These are phyloP conservation scores for Oscheius onirici DNA, from an alignment of 2,888 invertebrate species.

Conservation along the genomic window DNA sequence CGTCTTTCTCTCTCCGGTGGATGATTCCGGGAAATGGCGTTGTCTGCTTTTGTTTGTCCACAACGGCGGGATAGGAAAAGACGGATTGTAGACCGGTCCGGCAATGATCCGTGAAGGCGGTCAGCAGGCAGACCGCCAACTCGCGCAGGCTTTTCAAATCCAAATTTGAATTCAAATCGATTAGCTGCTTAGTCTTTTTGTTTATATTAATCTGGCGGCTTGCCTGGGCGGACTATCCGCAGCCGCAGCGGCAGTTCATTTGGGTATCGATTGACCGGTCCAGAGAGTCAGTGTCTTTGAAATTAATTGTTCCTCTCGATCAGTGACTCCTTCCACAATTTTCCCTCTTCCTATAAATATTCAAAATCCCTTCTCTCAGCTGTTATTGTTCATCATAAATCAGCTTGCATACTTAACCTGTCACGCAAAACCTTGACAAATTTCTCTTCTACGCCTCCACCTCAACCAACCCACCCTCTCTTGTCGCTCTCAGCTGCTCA, in stretches of 20 bases:
- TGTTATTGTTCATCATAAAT: no score
- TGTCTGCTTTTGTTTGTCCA: constrained; percentile 26
- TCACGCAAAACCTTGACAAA: constrained; percentile 11
- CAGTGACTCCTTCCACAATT: no score
- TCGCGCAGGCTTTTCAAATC: constrained; percentile 6
- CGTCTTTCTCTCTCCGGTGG: not conserved
- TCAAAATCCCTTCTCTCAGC: no score
- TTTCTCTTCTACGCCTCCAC: constrained; percentile 10
- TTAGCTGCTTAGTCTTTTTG: not conserved
- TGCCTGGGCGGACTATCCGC: not conserved
- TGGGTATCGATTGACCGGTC: constrained; percentile 22
- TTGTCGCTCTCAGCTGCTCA: constrained; percentile 26
- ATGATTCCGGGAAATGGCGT: constrained; percentile 30
- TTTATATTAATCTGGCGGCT: constrained; percentile 17
- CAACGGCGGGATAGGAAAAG: constrained; percentile 31
- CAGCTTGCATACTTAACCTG: not conserved
- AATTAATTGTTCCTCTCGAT: no score
- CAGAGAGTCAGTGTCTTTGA: not conserved
- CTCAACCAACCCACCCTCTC: not conserved
- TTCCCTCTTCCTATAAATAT: no score
- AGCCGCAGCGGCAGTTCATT: constrained; percentile 16
- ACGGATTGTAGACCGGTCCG: constrained; percentile 33
- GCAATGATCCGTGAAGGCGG: constrained; percentile 32
- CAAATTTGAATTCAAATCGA: not conserved
- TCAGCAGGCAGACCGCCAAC: not conserved